Base-by-base conservation (phyloP, 2,888 invertebrate genomes). In the Nematopogon swammerdamellus region DNA sequence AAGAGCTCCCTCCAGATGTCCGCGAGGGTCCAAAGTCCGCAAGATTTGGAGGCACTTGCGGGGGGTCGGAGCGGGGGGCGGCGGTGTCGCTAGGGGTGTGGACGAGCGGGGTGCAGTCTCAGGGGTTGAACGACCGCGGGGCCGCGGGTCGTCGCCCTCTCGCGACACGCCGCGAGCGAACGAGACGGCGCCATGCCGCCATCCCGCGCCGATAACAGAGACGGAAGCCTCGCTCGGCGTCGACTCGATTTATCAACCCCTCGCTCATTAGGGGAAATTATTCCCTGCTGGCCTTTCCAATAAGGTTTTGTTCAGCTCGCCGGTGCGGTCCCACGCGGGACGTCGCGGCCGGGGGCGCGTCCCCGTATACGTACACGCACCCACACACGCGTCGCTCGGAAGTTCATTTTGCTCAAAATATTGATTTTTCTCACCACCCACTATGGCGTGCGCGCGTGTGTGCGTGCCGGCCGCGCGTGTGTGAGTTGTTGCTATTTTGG, bases 361-460 rank as follows among this genome's bases (percentile, higher is more conserved):
- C 61, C 61, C 65, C 60, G 57, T 60, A 58, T 59, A 55, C 36
- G 11, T 14, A 36, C 11, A 36, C 36, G 36, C 36, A 67, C 67
- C 61, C 76, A 75, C 75, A 76, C 76, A 68, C 55, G 56, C 58
- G 60, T 60, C 63, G 58, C 68, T 66, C 68, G 73, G 77, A 77
- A 77, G 76, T 75, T 72, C 74, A 74, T 75, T 79, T 76, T 75
- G 77, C 76, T 79, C 72, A 75, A 76, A 79, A 77, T 79, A 79
- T 79, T 77, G 77, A 79, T 79, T 79, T 79, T 77, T 76, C 76
- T 70, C 70, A 70, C 65, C 47, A 18, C 36, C 67, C 70, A 62
- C 61, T 63, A 60, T 64, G 63, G 62, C 53, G 51, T 43, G 57
- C 52, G 57, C 53, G 58, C 53, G 64, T 60, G 55, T 50, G 55